Percentiles rank a stretch among this genome's conserved stretches.
Evolutionary conservation across 2,797 vertebrate species (phyloP).

Genomic region (Pseudochaenichthys georgianus): DNA sequence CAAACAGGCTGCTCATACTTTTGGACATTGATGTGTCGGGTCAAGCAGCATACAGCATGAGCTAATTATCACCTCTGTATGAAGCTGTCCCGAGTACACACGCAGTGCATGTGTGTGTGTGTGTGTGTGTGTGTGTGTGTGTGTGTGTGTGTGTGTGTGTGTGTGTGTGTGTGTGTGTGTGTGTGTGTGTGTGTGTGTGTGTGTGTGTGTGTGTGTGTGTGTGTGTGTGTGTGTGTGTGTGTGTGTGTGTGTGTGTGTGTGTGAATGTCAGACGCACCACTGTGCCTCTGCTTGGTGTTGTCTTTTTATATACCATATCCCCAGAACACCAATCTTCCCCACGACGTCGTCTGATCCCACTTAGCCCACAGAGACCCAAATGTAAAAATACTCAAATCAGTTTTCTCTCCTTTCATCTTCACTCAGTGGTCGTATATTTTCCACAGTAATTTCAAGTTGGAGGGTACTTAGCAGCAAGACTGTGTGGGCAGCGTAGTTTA

Average conservation of each 20-base stretch:
- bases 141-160: too few species aligned
- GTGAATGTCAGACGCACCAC: slow-evolving; percentile 58
- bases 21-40: slow-evolving; percentile 60
- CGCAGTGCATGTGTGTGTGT: slow-evolving; percentile 8
- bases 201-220: too few species aligned
- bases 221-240: too few species aligned
- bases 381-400: slow-evolving; percentile 57
- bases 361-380: slow-evolving; percentile 59
- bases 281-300: slow-evolving; percentile 45
- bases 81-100: slow-evolving; percentile 70
- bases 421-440: slow-evolving; percentile 27
- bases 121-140: too few species aligned
- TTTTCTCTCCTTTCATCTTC: slow-evolving; percentile 33
- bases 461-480: slow-evolving; percentile 57
- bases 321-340: slow-evolving; percentile 42
- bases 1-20: slow-evolving; percentile 69
- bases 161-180: too few species aligned
- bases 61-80: slow-evolving; percentile 79
- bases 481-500: slow-evolving; percentile 70
- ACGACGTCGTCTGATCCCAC: slow-evolving; percentile 36
- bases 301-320: slow-evolving; percentile 24
- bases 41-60: slow-evolving; percentile 64
- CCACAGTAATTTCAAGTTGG: slow-evolving; percentile 50
- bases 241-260: slow-evolving; percentile 36
- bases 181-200: too few species aligned